Percentiles rank a stretch among this genome's conserved stretches.
These are phyloP conservation scores for Epinotia ramella DNA, from an alignment of 2,888 invertebrate species.

Conservation along the genomic window DNA sequence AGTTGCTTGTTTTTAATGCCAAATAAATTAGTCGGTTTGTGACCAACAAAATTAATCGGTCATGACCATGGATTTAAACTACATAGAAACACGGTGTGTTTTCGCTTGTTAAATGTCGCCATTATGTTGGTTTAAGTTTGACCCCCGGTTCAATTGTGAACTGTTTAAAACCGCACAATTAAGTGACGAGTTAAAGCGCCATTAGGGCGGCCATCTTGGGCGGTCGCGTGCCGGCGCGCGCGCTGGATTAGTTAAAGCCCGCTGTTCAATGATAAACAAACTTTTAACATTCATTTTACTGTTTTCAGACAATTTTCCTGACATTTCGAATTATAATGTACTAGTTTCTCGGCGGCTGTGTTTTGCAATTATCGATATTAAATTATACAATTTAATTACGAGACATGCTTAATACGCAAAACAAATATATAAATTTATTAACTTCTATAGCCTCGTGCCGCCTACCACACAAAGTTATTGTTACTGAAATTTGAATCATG, in stretches of 20 bases:
- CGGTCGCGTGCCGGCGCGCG: constrained; percentile 38
- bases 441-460: no score
- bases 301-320: no score
- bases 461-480: no score
- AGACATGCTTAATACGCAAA: no score
- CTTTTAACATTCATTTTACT: no score
- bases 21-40: neutral
- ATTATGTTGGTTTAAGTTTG: constrained; percentile 16
- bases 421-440: no score
- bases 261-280: constrained; percentile 15
- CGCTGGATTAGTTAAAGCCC: constrained; percentile 21
- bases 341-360: no score
- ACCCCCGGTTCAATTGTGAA: constrained; percentile 20
- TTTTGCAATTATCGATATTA: no score
- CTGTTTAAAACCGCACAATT: constrained; percentile 36
- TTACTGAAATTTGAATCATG: no score
- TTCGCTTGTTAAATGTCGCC: neutral
- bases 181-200: constrained; percentile 42
- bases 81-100: neutral
- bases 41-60: neutral
- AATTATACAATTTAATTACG: no score
- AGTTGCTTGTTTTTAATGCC: neutral
- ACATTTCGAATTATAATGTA: no score
- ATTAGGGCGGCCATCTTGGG: constrained; percentile 38
- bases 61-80: neutral